Evolutionary conservation across 2,888 invertebrate species (phyloP), one percentile per base, ranked within the genome.

Genomic region (Melikaiella ostensackeni): DNA sequence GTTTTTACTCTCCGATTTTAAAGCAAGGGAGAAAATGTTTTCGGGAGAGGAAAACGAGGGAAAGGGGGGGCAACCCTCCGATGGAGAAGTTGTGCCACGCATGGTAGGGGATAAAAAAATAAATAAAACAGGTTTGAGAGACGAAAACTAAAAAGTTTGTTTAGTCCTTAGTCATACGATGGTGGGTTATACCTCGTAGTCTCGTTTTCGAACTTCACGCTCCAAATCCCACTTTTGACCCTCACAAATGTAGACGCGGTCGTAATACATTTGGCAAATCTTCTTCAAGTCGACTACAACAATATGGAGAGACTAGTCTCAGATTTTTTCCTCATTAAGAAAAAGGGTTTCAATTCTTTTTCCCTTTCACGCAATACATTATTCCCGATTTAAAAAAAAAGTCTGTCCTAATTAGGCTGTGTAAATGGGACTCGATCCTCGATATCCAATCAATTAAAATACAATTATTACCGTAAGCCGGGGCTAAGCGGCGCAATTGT

Each of bases 141-240:
- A 70, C 70, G 70, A 70, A 70, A 70, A 70, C 30, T 50, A 50
- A 70, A 70, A 70, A 19, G 66, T 46, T 66, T 70, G n/a, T 21
- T 80, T 81, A 82, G 79, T 80, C 81, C 78, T 82, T 81, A 82
- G 74, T 77, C 80, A 76, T 82, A 82, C 79, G 66, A 70, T 80
- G 75, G 77, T 80, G 76, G 83, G 84, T 86, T 88, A 95, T 96
- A 98, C 98, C 98, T 99, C 99, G 95, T 97, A 98, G 95, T 99
- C 99, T 96, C 98, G 98, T 95, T 98, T 98, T 94, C 98, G 96
- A 95, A 99, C 98, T 96, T 98, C 98, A 95, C 97, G 96, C 96
- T 99, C 99, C 97, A 99, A 98, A 96, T 99, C 99, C 96, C 98
- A 99, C 95, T 99, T 99, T 94, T 98, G 98, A 94, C 97, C 97